Evolutionary conservation across 2,113 vertebrate genomes (phyloP).

Genomic region (Sebastes schlegelii): DNA sequence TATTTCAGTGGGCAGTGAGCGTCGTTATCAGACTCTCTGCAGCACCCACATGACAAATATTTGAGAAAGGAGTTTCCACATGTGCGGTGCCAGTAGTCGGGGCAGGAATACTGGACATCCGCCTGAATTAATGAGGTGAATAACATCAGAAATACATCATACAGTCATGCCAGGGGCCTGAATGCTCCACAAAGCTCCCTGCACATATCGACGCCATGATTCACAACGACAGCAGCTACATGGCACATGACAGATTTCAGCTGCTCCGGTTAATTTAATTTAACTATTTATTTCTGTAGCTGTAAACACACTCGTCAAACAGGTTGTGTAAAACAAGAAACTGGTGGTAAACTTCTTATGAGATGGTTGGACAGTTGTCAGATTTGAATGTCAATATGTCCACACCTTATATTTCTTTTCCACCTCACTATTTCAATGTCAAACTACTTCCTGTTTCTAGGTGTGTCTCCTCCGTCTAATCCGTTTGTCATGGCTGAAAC

Average conservation of each 20-base stretch:
- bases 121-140: not conserved
- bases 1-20: not conserved
- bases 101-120: constrained; percentile 31
- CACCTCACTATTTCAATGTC: no score
- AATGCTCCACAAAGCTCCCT: constrained; percentile 1
- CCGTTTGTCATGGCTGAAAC: not conserved
- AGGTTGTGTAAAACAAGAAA: not conserved
- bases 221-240: not conserved
- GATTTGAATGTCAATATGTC: not conserved
- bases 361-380: not conserved
- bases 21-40: constrained; percentile 41
- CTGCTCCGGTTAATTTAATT: not conserved
- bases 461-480: no score
- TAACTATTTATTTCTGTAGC: constrained; percentile 1
- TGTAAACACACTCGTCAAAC: not conserved
- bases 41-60: constrained; percentile 78
- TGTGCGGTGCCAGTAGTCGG: not conserved
- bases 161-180: not conserved
- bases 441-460: no score
- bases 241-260: constrained; percentile 23
- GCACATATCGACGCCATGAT: not conserved
- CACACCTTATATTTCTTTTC: not conserved
- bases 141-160: constrained; percentile 20
- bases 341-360: not conserved
- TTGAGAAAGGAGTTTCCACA: constrained; percentile 69